Evolutionary conservation across 2,888 invertebrate species (phyloP).

Genomic region (Pheosia gnoma): DNA sequence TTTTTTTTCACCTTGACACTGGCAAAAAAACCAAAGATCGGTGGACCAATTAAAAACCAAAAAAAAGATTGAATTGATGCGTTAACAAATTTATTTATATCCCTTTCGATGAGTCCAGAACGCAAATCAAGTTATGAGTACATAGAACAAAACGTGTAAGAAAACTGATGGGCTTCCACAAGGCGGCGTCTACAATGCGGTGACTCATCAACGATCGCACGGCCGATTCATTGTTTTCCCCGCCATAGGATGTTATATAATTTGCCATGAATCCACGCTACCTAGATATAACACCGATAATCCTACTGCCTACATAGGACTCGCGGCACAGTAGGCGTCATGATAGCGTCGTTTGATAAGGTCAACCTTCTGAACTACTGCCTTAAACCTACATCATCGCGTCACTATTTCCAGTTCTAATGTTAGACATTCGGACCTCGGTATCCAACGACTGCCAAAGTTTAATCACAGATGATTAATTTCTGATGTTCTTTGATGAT

Average conservation of each 20-base stretch:
- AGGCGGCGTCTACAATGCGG: constrained; percentile 33
- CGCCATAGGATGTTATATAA: constrained; percentile 53
- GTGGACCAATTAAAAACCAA: no score
- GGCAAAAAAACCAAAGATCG: no score
- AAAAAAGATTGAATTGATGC: no score
- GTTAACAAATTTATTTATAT: no score
- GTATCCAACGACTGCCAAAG: no score
- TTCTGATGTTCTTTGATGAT: no score
- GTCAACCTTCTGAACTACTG: background rate
- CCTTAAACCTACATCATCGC: no score
- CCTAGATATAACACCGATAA: constrained; percentile 11
- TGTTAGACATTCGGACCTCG: constrained; percentile 7
- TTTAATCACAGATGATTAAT: no score
- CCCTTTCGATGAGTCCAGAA: background rate
- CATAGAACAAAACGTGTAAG: constrained; percentile 22
- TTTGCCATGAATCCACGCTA: constrained; percentile 35
- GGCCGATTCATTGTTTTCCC: constrained; percentile 72
- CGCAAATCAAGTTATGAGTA: constrained; percentile 11
- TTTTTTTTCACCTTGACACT: no score
- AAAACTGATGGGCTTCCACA: constrained; percentile 17
- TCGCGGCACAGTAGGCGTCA: background rate
- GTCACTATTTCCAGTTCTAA: background rate
- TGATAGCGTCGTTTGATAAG: background rate
- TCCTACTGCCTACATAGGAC: background rate
- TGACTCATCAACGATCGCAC: constrained; percentile 66